phyloP scores from a whole-genome alignment of 2,113 vertebrate genomes.

The Mormyrus iriodes region DNA sequence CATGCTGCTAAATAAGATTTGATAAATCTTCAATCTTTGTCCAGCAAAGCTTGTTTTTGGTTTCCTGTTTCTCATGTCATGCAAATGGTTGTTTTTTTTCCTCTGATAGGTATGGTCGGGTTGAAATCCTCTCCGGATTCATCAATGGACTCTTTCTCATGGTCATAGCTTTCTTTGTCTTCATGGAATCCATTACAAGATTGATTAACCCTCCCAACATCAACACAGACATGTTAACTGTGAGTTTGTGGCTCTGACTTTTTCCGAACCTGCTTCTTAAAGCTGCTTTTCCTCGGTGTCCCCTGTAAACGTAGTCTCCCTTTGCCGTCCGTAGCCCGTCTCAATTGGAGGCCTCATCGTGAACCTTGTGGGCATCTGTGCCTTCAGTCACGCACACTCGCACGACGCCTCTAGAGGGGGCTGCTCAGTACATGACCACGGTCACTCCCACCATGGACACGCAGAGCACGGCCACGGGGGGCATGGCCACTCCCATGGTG shows the following conservation, averaged over 20 bases:
- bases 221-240: slow-evolving; percentile 95
- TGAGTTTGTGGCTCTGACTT: slow-evolving; percentile 56
- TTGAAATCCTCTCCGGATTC: slow-evolving; percentile 96
- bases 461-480: slow-evolving; percentile 52
- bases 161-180: slow-evolving; percentile 98
- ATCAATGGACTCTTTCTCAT: slow-evolving; percentile 97
- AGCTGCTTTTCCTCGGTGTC: neutral
- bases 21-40: neutral
- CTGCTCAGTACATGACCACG: slow-evolving; percentile 74
- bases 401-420: slow-evolving; percentile 69
- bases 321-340: slow-evolving; percentile 70
- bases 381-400: slow-evolving; percentile 90
- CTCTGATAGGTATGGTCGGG: slow-evolving; percentile 79
- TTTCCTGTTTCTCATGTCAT: neutral
- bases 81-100: slow-evolving; percentile 28
- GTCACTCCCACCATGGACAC: slow-evolving; percentile 74
- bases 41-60: neutral
- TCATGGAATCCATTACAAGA: slow-evolving; percentile 84
- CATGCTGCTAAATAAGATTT: neutral
- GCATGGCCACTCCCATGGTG: slow-evolving; percentile 62
- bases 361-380: slow-evolving; percentile 95
- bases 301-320: neutral
- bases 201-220: slow-evolving; percentile 93
- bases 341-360: slow-evolving; percentile 91
- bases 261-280: neutral